phyloP scores from a whole-genome alignment of 2,888 invertebrate genomes.

The Oscheius sp. region DNA sequence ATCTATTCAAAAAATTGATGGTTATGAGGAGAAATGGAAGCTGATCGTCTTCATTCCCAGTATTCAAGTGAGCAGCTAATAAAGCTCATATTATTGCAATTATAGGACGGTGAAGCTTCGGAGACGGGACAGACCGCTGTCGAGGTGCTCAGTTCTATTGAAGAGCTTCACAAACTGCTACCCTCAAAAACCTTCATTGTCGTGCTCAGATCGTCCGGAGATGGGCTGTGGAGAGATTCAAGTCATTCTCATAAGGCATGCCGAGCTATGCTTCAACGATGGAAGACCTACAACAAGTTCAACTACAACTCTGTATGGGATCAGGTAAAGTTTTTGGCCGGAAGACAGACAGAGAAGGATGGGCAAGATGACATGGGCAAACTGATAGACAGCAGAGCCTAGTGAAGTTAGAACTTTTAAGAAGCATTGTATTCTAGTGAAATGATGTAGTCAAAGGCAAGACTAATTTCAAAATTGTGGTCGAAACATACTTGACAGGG shows the following conservation, averaged over 20 bases:
- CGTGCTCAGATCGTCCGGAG: conserved; percentile 53
- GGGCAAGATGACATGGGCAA: no score
- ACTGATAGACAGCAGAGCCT: no score
- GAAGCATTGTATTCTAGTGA: no score
- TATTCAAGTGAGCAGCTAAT: conserved; percentile 44
- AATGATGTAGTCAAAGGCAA: no score
- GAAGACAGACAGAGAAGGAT: neutral
- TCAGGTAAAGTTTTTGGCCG: conserved; percentile 41
- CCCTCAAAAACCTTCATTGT: conserved; percentile 55
- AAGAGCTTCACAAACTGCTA: conserved; percentile 43
- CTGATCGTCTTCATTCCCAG: conserved; percentile 57
- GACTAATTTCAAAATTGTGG: no score
- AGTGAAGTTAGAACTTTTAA: no score
- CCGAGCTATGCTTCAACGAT: conserved; percentile 49
- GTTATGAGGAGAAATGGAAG: conserved; percentile 56
- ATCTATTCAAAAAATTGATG: conserved; percentile 41
- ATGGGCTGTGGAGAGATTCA: conserved; percentile 59
- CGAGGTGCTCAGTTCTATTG: conserved; percentile 57
- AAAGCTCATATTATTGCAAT: neutral
- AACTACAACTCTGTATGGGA: conserved; percentile 61
- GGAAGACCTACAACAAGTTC: conserved; percentile 57
- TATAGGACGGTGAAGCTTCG: conserved; percentile 57
- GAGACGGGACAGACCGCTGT: conserved; percentile 63
- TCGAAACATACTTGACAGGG: no score
- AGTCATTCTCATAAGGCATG: conserved; percentile 54